These are phyloP conservation scores for Galagoides demidoff DNA, from an alignment of 2,797 vertebrate genomes.

Conservation along the genomic window DNA sequence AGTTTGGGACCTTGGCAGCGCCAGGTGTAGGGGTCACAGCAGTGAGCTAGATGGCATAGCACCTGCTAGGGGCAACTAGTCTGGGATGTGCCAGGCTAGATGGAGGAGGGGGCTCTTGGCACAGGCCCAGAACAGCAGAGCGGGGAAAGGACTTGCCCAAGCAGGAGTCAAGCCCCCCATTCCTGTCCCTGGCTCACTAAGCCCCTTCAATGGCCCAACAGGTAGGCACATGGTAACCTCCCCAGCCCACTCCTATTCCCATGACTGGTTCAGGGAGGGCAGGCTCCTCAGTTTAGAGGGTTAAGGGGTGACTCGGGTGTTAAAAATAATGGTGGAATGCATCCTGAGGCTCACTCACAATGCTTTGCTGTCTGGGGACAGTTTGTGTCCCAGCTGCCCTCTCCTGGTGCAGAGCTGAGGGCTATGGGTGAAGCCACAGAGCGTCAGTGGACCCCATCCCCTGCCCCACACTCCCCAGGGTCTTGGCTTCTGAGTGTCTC, in stretches of 20 bases:
- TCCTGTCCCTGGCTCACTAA: no score
- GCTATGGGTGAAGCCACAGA: no score
- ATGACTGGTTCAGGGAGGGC: neutral
- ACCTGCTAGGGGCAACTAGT: accelerated
- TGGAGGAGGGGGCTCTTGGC: neutral
- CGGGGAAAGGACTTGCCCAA: neutral
- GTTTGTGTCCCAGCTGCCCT: accelerated
- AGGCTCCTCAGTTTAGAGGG: neutral
- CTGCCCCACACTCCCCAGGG: no score
- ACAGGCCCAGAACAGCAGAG: neutral
- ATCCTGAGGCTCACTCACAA: neutral
- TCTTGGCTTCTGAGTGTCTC: neutral
- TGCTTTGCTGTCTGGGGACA: accelerated
- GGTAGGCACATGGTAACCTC: accelerated
- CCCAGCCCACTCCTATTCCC: neutral
- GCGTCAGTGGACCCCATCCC: accelerated
- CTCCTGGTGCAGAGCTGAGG: neutral
- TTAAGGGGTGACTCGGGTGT: neutral
- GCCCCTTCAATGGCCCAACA: accelerated
- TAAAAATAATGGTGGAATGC: neutral
- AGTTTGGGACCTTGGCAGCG: neutral
- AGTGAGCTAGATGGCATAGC: accelerated
- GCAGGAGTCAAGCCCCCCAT: neutral
- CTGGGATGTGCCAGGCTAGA: neutral
- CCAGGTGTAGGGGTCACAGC: neutral